Evolutionary conservation across 2,797 vertebrate species (phyloP).

Genomic region (Parambassis ranga): DNA sequence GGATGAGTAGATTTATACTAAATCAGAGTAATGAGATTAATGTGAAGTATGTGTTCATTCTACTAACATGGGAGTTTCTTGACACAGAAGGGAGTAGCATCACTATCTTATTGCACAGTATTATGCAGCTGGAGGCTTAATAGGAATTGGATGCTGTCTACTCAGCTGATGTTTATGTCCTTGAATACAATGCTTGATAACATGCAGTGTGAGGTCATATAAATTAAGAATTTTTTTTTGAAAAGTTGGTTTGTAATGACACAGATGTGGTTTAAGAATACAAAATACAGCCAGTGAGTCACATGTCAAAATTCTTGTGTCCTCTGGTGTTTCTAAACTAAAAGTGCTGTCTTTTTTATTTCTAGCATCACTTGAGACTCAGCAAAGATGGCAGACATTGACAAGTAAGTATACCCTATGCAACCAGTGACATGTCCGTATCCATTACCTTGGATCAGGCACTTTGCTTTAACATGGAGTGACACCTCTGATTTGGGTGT

Average conservation of each 20-base stretch:
- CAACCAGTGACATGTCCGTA: too few species aligned
- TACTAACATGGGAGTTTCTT: too few species aligned
- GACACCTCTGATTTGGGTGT: not conserved
- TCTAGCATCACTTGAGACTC: slow-evolving; percentile 77
- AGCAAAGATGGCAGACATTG: slow-evolving; percentile 92
- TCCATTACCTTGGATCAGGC: too few species aligned
- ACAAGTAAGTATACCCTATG: slow-evolving; percentile 89
- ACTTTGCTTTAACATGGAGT: too few species aligned
- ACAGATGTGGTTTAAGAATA: too few species aligned
- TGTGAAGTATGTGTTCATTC: not conserved
- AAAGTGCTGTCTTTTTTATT: slow-evolving; percentile 24
- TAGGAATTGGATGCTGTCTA: not conserved
- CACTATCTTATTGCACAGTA: not conserved
- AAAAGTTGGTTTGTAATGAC: too few species aligned
- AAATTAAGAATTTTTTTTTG: too few species aligned
- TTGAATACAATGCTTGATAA: too few species aligned
- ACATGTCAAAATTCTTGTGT: not conserved
- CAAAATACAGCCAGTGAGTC: too few species aligned
- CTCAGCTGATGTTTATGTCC: too few species aligned
- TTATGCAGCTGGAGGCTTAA: not conserved
- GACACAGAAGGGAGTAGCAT: not conserved
- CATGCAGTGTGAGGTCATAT: too few species aligned
- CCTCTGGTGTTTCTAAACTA: not conserved
- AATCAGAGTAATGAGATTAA: too few species aligned
- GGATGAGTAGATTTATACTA: not conserved